Percentiles rank a stretch among this genome's conserved stretches.
These are phyloP conservation scores for Phthorimaea operculella DNA, from an alignment of 1,140 invertebrate genomes.

Conservation along the genomic window DNA sequence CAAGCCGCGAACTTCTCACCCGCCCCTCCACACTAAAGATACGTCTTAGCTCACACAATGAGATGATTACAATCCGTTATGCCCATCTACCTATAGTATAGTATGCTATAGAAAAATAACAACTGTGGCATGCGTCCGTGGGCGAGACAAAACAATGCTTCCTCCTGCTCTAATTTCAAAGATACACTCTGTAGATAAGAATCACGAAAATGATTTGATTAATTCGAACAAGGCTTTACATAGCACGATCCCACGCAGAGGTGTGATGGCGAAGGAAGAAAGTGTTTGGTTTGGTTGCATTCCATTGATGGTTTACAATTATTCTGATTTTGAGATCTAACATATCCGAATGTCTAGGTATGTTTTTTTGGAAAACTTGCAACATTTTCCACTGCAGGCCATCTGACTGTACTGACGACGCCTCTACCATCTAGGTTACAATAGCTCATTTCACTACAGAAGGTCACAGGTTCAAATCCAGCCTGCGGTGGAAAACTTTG, in stretches of 20 bases:
- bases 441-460: no score
- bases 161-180: constrained; percentile 63
- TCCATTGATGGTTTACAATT: no score
- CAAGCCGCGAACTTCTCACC: constrained; percentile 18
- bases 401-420: no score
- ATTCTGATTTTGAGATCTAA: no score
- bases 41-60: constrained; percentile 59
- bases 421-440: no score
- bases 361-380: no score
- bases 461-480: no score
- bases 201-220: constrained; percentile 63
- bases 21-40: constrained; percentile 26
- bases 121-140: constrained; percentile 45
- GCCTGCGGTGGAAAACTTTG: no score
- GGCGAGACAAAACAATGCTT: constrained; percentile 62
- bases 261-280: no score
- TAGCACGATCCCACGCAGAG: not conserved
- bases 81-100: constrained; percentile 45
- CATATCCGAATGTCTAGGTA: no score
- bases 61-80: constrained; percentile 66
- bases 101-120: constrained; percentile 36
- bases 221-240: constrained; percentile 53
- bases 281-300: constrained; percentile 41
- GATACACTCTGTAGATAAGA: constrained; percentile 48
- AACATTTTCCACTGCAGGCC: no score